Evolutionary conservation across 2,888 invertebrate genomes (phyloP), one percentile per base, ranked within the genome.

Genomic region (Alsophila aescularia): DNA sequence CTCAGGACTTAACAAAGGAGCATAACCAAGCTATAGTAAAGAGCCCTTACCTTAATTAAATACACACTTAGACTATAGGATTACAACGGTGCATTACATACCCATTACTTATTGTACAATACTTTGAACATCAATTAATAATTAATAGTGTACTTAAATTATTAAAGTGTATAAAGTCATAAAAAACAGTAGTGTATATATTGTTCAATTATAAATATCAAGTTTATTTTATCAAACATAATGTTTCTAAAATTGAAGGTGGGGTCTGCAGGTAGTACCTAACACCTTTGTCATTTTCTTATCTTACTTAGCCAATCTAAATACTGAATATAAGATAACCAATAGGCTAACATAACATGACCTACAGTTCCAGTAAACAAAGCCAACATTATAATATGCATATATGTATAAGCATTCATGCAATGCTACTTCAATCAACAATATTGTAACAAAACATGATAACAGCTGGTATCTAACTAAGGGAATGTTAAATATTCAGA

Each of bases 101-200:
- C 16, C 41, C 37, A 43, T 67, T 63, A 64, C 37, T 69, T 67
- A 68, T 77, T 77, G 76, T 79, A 79, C 78, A 73, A 70, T 63
- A 68, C 52, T 72, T 75, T 76, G 72, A 75, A 77, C 72, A 69
- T 71, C 66, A 60, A 64, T 69, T 49, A 49, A 41, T 24, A 24
- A 24, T 24, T n/a, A 62, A 56, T 41, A 36, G 14, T 14, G 47
- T 51, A 58, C 45, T 45, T 58, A 56, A 9, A 47, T 45, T 16
- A 44, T 44, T 47, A 39, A 42, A 49, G 12, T 8, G 14, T 43
- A 24, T 45, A 47, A 8, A 45, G 14, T 12, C 18, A 21, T 41
- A 49, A 42, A 56, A 54, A 44, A 29, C 27, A 16, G 13, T 12
- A 2, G 8, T 18, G 27, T 36, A 27, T 45, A 16, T 15, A 45